Evolutionary conservation across 1,140 invertebrate species (phyloP).

Genomic region (Atopsyche davidsoni): DNA sequence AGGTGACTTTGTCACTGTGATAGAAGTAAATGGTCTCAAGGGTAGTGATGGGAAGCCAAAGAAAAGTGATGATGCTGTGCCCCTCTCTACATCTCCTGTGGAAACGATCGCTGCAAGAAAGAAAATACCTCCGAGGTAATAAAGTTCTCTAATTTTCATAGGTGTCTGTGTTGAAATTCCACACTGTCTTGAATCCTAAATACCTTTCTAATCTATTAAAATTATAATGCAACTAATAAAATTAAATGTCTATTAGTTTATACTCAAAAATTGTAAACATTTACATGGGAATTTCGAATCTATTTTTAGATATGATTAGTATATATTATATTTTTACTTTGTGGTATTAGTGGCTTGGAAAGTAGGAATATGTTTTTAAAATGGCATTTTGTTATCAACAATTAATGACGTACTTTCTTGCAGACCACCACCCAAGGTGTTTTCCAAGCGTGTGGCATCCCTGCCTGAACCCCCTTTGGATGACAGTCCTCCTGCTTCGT

Average conservation of each 20-base stretch:
- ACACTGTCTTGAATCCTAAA: too few relatives aligned
- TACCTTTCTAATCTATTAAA: too few relatives aligned
- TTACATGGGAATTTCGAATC: too few relatives aligned
- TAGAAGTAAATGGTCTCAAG: slow-evolving; percentile 72
- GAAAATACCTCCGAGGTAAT: slow-evolving; percentile 56
- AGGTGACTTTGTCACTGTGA: slow-evolving; percentile 81
- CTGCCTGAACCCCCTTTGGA: slow-evolving; percentile 50
- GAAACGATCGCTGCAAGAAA: slow-evolving; percentile 45
- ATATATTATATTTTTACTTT: background rate
- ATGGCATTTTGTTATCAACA: background rate
- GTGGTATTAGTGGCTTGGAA: background rate
- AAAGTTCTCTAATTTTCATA: background rate
- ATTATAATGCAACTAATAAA: too few relatives aligned
- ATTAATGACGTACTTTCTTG: slow-evolving; percentile 14
- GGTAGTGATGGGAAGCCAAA: slow-evolving; percentile 41
- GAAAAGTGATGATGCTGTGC: slow-evolving; percentile 41
- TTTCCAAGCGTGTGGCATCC: slow-evolving; percentile 48
- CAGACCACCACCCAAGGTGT: slow-evolving; percentile 59
- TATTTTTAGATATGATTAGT: background rate
- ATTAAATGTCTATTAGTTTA: too few relatives aligned
- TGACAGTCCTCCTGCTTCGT: slow-evolving; percentile 46
- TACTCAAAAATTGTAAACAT: too few relatives aligned
- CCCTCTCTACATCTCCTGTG: slow-evolving; percentile 41
- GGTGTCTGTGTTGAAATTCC: background rate
- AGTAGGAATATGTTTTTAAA: background rate